These are phyloP conservation scores for Pterocles burchelli DNA, from an alignment of 2,113 vertebrate genomes.

Conservation along the genomic window DNA sequence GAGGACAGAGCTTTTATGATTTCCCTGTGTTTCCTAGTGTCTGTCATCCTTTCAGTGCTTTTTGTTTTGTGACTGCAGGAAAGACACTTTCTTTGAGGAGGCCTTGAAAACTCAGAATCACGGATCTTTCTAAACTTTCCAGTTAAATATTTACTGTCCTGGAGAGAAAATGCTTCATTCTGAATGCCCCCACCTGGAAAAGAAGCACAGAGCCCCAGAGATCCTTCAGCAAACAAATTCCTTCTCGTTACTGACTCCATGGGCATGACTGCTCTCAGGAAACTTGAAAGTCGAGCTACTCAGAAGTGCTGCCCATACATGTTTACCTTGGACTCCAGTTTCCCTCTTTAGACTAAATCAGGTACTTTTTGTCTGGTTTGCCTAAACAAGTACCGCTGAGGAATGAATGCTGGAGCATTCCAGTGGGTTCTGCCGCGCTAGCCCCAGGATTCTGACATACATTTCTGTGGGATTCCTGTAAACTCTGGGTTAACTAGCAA, in stretches of 20 bases:
- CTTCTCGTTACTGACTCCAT: slow-evolving; percentile 56
- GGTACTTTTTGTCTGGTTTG: slow-evolving; percentile 62
- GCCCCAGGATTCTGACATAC: neutral
- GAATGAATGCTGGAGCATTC: neutral
- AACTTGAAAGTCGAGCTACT: slow-evolving; percentile 75
- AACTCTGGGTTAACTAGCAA: neutral
- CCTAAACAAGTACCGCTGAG: slow-evolving; percentile 57
- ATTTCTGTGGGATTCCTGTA: neutral
- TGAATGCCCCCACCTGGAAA: slow-evolving; percentile 65
- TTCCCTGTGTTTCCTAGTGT: neutral
- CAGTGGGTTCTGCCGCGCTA: neutral
- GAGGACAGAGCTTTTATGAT: neutral
- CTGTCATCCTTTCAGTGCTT: neutral
- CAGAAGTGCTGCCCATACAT: slow-evolving; percentile 65
- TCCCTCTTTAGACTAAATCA: slow-evolving; percentile 60
- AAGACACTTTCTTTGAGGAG: neutral
- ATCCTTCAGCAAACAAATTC: slow-evolving; percentile 78
- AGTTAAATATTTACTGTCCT: slow-evolving; percentile 49
- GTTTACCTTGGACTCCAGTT: slow-evolving; percentile 66
- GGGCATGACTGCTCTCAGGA: slow-evolving; percentile 59
- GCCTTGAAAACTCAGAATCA: neutral
- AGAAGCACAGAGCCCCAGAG: slow-evolving; percentile 70
- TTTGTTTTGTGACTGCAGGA: neutral
- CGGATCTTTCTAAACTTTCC: slow-evolving; percentile 34
- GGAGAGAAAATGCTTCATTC: slow-evolving; percentile 25